Evolutionary conservation across 2,888 invertebrate genomes (phyloP).

Genomic region (Eupithecia subumbrata): DNA sequence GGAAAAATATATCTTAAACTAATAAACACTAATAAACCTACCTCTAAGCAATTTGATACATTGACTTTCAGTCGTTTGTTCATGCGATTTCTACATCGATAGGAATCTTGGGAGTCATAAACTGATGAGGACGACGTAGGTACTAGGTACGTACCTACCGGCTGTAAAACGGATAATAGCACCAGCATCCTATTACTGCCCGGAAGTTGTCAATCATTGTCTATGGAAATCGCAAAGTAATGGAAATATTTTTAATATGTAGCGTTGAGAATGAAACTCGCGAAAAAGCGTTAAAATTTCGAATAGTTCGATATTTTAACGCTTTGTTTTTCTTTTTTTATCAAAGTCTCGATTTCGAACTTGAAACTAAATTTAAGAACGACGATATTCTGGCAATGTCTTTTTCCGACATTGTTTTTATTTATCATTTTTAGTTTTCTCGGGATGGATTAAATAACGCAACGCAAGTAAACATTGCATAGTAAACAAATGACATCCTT

Average conservation of each 20-base stretch:
- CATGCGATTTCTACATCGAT: not conserved
- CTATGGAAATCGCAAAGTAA: conserved; percentile 3
- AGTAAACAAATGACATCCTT: not conserved
- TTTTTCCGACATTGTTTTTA: not conserved
- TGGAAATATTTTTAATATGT: not conserved
- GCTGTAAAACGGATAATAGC: not conserved
- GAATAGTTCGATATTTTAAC: not conserved
- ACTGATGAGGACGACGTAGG: not conserved
- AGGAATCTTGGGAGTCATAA: conserved; percentile 1
- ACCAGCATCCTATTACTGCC: conserved; percentile 1
- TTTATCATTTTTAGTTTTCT: not conserved
- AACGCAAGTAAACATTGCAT: not conserved
- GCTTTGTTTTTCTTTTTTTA: not conserved
- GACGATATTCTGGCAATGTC: not conserved
- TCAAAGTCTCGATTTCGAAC: not conserved
- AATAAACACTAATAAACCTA: not conserved
- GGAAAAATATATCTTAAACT: not conserved
- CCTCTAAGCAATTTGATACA: not conserved
- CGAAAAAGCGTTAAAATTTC: not conserved
- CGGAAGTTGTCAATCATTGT: conserved; percentile 6
- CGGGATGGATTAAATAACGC: not conserved
- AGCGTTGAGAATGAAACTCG: not conserved
- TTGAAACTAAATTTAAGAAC: not conserved
- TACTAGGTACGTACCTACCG: no score
- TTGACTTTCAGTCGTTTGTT: not conserved